A percentile compares a stretch with the other conserved stretches of the same genome.
Evolutionary conservation across 2,888 invertebrate genomes (phyloP).

Genomic region (Leptinotarsa tumamoca): DNA sequence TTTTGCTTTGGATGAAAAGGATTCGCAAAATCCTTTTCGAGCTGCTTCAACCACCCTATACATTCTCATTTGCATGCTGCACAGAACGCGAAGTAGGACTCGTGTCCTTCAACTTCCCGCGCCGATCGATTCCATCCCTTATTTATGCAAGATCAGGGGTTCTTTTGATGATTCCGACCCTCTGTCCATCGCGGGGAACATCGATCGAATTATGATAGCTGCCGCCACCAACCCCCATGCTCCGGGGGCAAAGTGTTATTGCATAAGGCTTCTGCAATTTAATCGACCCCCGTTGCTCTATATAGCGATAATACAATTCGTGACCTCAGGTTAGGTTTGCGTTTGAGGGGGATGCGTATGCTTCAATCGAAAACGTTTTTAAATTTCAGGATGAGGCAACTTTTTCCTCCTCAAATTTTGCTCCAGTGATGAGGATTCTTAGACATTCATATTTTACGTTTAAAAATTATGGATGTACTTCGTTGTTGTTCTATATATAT

Average conservation of each 20-base stretch:
- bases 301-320: constrained; percentile 41
- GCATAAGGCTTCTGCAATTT: constrained; percentile 29
- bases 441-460: too few relatives aligned
- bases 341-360: neutral
- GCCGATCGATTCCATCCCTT: constrained; percentile 40
- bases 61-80: constrained; percentile 5
- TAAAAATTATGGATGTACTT: too few relatives aligned
- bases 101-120: constrained; percentile 18
- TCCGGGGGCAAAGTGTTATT: constrained; percentile 32
- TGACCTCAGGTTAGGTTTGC: constrained; percentile 27
- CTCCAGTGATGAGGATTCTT: too few relatives aligned
- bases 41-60: neutral
- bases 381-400: neutral
- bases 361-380: neutral
- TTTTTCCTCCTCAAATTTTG: neutral
- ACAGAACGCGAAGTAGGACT: constrained; percentile 5
- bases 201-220: constrained; percentile 40
- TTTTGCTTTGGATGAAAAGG: too few relatives aligned
- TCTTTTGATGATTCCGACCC: constrained; percentile 35
- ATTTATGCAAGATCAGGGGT: constrained; percentile 43
- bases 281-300: constrained; percentile 26
- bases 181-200: constrained; percentile 27
- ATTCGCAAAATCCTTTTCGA: neutral
- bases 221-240: constrained; percentile 24
- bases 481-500: too few relatives aligned